Base-by-base conservation (phyloP, 2,888 invertebrate species). In the Leptopilina myrica region DNA sequence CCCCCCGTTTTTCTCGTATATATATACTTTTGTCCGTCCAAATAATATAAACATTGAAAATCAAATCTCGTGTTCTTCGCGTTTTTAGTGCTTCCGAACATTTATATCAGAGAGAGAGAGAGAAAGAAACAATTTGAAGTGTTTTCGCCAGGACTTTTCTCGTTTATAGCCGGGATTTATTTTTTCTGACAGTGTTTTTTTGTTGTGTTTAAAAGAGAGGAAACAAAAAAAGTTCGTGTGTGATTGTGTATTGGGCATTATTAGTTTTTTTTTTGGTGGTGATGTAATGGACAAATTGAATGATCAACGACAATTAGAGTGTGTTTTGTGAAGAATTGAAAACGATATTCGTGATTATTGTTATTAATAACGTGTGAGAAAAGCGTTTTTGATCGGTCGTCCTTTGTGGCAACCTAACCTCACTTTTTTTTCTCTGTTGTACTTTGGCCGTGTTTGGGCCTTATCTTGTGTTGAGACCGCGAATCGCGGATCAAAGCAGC, bases 401-500 rank as follows among this genome's bases (percentile, higher is more conserved):
- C 69, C 26, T 56, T 26, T 9, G 69, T 73, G 69, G 56, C 53
- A 56, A 56, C 69, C 53, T 73, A 56, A 73, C 33, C 69, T 69
- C 69, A 12, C 53, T 73, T 14, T 73, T n/a, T 56, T 5, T 46
- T 46, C 9, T 46, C 49, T 49, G 49, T 26, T 12, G n/a, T 33
- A 73, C 53, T 26, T 73, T 33, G 69, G 33, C 56, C 53, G 7
- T 7, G 7, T 7, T 1, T 14, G 12, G 69, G 69, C 69, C 69
- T 79, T 75, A 77, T 76, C 78, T 75, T 77, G 77, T 77, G 76
- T 79, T 73, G 80, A 81, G 77, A 78, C 83, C 82, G 85, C 83
- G 84, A 78, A 82, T 75, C 80, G 79, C 81, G 84, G 82, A 82
- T 83, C 83, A 86, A 92, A 91, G 88, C 91, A 90, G 93, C 93